Conservation (phyloP, 2,888 invertebrate species). For the Oxycera nigricornis region DNA sequence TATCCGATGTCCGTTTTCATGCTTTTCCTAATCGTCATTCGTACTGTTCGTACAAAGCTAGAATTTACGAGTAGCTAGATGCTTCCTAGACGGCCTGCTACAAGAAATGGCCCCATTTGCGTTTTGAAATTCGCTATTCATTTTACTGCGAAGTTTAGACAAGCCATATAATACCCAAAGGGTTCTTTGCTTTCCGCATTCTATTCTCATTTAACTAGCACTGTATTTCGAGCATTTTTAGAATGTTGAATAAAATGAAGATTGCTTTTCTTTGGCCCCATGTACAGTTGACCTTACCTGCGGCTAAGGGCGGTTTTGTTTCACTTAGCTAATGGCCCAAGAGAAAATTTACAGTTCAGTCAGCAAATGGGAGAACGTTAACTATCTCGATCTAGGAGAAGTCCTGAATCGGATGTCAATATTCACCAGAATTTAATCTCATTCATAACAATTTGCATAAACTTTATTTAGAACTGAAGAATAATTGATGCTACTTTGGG, state of each 20-base stretch:
- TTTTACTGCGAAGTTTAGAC: background rate
- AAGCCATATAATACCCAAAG: background rate
- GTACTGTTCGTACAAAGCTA: background rate
- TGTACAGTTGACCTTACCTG: background rate
- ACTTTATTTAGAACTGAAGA: no score
- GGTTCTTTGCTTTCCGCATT: background rate
- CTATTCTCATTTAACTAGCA: background rate
- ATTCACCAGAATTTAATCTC: no score
- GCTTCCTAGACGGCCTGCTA: background rate
- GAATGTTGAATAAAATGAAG: background rate
- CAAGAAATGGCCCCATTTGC: constrained; percentile 25
- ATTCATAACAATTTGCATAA: no score
- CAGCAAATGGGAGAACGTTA: no score
- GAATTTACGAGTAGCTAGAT: constrained; percentile 5
- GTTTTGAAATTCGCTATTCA: background rate
- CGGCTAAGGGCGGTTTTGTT: background rate
- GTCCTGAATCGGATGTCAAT: no score
- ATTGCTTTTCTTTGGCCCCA: background rate
- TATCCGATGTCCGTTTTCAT: background rate
- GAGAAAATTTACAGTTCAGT: background rate
- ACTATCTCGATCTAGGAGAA: no score
- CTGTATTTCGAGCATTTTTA: background rate
- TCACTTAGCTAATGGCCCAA: background rate
- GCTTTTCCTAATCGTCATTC: background rate
- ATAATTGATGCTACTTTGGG: no score